A percentile compares a stretch with the other conserved stretches of the same genome.
These are phyloP conservation scores for Drymonia ruficornis DNA, from an alignment of 2,888 invertebrate genomes.

Conservation along the genomic window DNA sequence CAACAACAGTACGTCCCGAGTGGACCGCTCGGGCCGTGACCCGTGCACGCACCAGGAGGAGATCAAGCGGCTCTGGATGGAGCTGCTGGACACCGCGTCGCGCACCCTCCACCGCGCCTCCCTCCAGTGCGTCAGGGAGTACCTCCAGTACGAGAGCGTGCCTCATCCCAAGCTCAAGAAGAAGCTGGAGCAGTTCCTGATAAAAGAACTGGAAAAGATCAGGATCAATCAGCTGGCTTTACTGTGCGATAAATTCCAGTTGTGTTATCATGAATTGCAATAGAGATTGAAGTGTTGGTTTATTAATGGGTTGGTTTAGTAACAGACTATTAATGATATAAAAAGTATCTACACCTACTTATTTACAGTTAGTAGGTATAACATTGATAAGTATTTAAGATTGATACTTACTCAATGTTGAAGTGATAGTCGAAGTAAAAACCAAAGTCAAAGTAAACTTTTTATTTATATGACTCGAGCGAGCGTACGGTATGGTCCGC, in stretches of 20 bases:
- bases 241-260: conserved; percentile 47
- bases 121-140: conserved; percentile 28
- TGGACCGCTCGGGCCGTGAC: conserved; percentile 26
- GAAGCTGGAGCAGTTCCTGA: conserved; percentile 31
- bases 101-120: conserved; percentile 32
- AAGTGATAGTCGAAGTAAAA: too few species aligned
- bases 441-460: too few species aligned
- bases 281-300: background rate
- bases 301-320: background rate
- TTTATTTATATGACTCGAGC: too few species aligned
- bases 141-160: conserved; percentile 17
- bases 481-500: too few species aligned
- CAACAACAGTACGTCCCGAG: conserved; percentile 27
- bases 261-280: conserved; percentile 48
- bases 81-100: conserved; percentile 41
- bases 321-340: too few species aligned
- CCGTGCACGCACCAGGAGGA: conserved; percentile 45
- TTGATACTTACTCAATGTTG: too few species aligned
- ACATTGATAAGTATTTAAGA: too few species aligned
- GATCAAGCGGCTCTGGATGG: conserved; percentile 44
- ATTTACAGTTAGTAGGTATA: too few species aligned
- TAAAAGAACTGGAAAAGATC: conserved; percentile 33
- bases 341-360: too few species aligned
- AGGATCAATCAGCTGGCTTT: conserved; percentile 36
- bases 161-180: conserved; percentile 14